Evolutionary conservation across 2,888 invertebrate species (phyloP), one percentile per base, ranked within the genome.

Genomic region (Heteromurus nitidus): DNA sequence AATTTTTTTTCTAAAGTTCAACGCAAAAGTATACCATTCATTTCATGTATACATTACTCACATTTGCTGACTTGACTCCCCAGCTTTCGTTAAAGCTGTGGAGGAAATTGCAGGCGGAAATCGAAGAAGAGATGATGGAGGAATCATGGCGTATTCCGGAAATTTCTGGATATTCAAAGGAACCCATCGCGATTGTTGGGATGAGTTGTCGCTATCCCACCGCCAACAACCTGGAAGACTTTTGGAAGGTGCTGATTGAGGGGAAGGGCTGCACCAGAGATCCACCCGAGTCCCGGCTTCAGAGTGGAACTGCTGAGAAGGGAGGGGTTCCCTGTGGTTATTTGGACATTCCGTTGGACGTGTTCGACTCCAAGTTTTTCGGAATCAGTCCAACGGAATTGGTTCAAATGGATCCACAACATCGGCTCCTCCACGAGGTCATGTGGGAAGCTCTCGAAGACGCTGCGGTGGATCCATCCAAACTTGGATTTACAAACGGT

Each of bases 181-280:
- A 80, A 20, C 26, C 70, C 1, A 36, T 55, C 16, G 70, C 70
- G 1, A 31, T 70, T 3, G 36, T 70, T 22, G 70, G 70, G n/a
- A 31, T 70, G 36, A 55, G 55, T n/a, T 70, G 30, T 26, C 30
- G 70, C 0, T 24, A 16, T 24, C 77, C 77, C 16, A 62, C 62
- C 1, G 60, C 60, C 0, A 77, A 69, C 28, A 69, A 11, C 16
- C 20, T 26, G 2, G 62, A 77, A 0, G 77, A 77, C 20, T 77
- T 77, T 24, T 77, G 77, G 77, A 30, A 65, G 16, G 11, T 69
- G 9, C 26, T 77, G 22, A 16, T 68, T 2, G 20, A 62, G 7
- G 77, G 77, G 36, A 47, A 22, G n/a, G 53, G 26, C 20, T 69
- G 24, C 5, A 26, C 62, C n/a, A 36, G 28, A 2, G 22, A 47